Percentiles rank a stretch among this genome's conserved stretches.
Evolutionary conservation across 2,797 vertebrate genomes (phyloP).

Genomic region (Lophotriccus pileatus): DNA sequence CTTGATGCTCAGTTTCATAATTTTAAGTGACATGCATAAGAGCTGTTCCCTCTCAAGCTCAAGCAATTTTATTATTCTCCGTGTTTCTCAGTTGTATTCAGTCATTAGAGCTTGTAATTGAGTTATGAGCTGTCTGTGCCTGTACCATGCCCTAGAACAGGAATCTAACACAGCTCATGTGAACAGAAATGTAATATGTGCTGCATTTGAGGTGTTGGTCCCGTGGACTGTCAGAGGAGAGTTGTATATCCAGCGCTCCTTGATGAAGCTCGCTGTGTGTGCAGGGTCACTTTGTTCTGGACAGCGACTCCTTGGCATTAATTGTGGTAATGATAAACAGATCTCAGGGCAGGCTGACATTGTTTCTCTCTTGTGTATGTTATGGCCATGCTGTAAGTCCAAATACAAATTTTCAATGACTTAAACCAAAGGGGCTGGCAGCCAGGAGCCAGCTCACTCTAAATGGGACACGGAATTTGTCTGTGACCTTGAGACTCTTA

Average conservation of each 20-base stretch:
- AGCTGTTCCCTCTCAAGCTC: background rate
- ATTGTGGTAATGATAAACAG: background rate
- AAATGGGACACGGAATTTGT: background rate
- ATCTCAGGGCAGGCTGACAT: background rate
- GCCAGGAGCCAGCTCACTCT: background rate
- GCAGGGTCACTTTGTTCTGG: background rate
- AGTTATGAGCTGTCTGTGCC: background rate
- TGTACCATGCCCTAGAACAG: background rate
- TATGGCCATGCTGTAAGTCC: background rate
- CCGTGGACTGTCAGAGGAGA: accelerated
- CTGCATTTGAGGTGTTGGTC: background rate
- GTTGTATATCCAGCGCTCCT: background rate
- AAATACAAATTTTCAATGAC: background rate
- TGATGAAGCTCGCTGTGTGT: background rate
- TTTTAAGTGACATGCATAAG: background rate
- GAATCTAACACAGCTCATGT: background rate
- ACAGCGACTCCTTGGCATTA: background rate
- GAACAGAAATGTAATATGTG: background rate
- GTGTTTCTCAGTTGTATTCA: background rate
- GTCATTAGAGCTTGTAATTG: background rate
- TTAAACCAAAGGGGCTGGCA: background rate
- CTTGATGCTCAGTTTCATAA: background rate
- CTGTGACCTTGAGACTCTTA: slow-evolving; percentile 28
- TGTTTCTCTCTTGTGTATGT: background rate
- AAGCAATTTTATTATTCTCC: background rate